phyloP scores from a whole-genome alignment of 1,140 invertebrate genomes.

The Phthorimaea operculella region DNA sequence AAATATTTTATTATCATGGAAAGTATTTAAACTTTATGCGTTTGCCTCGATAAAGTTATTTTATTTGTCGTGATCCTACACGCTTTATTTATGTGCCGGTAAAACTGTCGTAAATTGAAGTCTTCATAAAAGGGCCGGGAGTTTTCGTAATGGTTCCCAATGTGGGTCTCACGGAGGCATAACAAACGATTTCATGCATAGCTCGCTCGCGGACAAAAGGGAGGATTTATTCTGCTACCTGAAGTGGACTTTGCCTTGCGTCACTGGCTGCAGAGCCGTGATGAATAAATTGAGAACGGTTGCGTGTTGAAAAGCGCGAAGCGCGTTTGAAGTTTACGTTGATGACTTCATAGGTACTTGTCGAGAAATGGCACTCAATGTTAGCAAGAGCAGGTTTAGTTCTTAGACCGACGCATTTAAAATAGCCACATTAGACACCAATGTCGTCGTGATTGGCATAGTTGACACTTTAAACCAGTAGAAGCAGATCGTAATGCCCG shows the following conservation, averaged over 20 bases:
- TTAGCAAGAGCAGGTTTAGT: no score
- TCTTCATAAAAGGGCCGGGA: constrained; percentile 49
- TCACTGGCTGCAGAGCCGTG: background rate
- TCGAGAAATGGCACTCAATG: no score
- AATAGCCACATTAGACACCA: no score
- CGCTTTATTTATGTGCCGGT: constrained; percentile 51
- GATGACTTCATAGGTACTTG: no score
- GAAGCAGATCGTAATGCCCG: no score
- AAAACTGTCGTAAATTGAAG: constrained; percentile 59
- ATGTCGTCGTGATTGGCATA: no score
- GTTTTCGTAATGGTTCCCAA: constrained; percentile 38
- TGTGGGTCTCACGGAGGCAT: constrained; percentile 39
- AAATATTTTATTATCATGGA: constrained; percentile 61
- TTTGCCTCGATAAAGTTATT: constrained; percentile 46
- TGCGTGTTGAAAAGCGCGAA: no score
- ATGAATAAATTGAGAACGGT: background rate
- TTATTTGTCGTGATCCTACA: constrained; percentile 44
- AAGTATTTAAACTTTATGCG: constrained; percentile 51
- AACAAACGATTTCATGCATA: constrained; percentile 26
- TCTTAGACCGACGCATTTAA: no score
- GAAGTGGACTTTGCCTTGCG: constrained; percentile 1
- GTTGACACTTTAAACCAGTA: no score
- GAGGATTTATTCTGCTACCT: constrained; percentile 14
- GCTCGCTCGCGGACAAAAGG: constrained; percentile 15
- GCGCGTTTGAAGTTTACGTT: no score